phyloP scores from a whole-genome alignment of 2,797 vertebrate species.

The Helicolenus hilgendorfi region DNA sequence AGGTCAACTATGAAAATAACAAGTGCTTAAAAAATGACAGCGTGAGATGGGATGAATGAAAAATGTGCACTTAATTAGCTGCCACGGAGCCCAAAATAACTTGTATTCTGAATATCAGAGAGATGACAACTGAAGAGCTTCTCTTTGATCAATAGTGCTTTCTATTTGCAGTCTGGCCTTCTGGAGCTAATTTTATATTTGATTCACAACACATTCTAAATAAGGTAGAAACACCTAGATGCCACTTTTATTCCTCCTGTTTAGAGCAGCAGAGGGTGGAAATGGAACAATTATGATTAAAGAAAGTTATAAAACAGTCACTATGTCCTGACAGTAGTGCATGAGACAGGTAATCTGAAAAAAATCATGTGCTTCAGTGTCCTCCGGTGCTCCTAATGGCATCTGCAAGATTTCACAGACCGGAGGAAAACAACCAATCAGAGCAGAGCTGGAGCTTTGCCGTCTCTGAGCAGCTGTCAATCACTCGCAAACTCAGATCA shows the following conservation, averaged over 20 bases:
- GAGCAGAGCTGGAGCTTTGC: no score
- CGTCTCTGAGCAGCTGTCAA: no score
- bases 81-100: not conserved
- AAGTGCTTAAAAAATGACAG: not conserved
- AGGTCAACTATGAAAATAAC: slow-evolving; percentile 29
- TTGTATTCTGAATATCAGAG: not conserved
- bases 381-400: no score
- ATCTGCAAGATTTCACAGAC: no score
- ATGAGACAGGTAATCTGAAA: no score
- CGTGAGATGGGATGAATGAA: not conserved
- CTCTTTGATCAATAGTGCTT: not conserved
- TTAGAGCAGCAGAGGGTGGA: not conserved
- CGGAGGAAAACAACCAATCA: no score
- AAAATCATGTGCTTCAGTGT: no score
- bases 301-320: no score
- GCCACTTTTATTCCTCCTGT: not conserved
- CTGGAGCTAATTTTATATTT: not conserved
- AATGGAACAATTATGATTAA: no score
- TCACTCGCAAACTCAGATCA: fast-evolving
- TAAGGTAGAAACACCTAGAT: not conserved
- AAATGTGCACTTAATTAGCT: not conserved
- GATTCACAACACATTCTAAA: not conserved
- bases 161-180: not conserved
- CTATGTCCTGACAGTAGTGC: no score
- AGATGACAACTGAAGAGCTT: not conserved